Evolutionary conservation across 2,797 vertebrate genomes (phyloP).

Genomic region (Gambelia wislizenii): DNA sequence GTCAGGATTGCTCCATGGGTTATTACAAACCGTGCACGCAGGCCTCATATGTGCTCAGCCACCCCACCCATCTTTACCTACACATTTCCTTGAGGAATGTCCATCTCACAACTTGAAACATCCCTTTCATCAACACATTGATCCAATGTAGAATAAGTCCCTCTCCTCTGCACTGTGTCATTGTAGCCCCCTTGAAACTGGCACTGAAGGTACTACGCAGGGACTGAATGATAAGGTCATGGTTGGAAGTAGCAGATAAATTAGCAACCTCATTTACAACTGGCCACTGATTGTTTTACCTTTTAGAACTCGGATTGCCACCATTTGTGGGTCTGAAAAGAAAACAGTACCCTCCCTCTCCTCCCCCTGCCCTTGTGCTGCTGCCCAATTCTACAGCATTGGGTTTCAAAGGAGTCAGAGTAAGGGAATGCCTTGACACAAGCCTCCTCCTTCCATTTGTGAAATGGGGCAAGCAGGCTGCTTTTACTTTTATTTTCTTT

Average conservation of each 20-base stretch:
- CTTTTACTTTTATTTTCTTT: conserved; percentile 16
- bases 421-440: conserved; percentile 59
- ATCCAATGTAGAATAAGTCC: neutral
- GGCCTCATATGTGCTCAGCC: neutral
- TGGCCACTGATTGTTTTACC: conserved; percentile 34
- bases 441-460: conserved; percentile 61
- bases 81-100: neutral
- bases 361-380: conserved; percentile 67
- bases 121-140: neutral
- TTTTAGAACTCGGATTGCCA: conserved; percentile 45
- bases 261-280: neutral
- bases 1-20: neutral
- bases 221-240: neutral
- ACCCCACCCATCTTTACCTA: too few species aligned
- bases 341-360: conserved; percentile 65
- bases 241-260: neutral
- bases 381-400: neutral
- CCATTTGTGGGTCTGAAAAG: conserved; percentile 54
- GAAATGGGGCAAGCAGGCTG: conserved; percentile 66
- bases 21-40: too few species aligned
- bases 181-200: neutral
- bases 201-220: neutral
- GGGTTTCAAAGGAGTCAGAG: conserved; percentile 72
- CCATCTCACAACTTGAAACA: neutral
- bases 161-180: neutral